These are phyloP conservation scores for Eucidaris tribuloides DNA, from an alignment of 35 echinoderm and acorn worm genomes.

Conservation along the genomic window DNA sequence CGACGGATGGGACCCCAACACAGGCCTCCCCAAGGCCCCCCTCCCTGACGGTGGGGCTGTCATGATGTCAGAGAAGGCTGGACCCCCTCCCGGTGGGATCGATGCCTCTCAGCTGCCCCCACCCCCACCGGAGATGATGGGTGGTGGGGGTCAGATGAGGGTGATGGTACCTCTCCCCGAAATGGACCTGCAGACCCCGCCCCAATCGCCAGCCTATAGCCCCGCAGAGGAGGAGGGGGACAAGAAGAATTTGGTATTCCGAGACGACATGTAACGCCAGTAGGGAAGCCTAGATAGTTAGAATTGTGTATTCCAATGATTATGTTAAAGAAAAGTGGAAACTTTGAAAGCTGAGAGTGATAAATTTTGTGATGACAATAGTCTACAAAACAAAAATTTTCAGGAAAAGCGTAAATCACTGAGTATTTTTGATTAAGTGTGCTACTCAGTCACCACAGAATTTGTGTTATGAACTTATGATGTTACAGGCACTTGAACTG, in stretches of 20 bases:
- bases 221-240: slow-evolving; percentile 44
- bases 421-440: no score
- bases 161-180: slow-evolving; percentile 20
- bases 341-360: no score
- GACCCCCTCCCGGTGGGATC: not conserved
- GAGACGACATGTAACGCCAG: slow-evolving; percentile 26
- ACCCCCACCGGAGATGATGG: slow-evolving; percentile 3
- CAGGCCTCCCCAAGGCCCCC: not conserved
- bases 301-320: no score
- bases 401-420: no score
- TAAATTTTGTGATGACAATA: no score
- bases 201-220: slow-evolving; percentile 10
- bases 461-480: no score
- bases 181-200: slow-evolving; percentile 13
- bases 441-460: no score
- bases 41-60: slow-evolving; percentile 9
- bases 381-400: no score
- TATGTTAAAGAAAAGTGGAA: no score
- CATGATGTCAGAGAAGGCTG: not conserved
- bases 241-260: slow-evolving; percentile 33
- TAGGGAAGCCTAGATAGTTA: not conserved
- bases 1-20: not conserved
- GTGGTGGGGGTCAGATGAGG: not conserved
- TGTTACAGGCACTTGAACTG: no score
- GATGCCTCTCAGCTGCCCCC: slow-evolving; percentile 7